Evolutionary conservation across 2,113 vertebrate species (phyloP), one percentile per base, ranked within the genome.

Genomic region (Melanerpes aurifrons): DNA sequence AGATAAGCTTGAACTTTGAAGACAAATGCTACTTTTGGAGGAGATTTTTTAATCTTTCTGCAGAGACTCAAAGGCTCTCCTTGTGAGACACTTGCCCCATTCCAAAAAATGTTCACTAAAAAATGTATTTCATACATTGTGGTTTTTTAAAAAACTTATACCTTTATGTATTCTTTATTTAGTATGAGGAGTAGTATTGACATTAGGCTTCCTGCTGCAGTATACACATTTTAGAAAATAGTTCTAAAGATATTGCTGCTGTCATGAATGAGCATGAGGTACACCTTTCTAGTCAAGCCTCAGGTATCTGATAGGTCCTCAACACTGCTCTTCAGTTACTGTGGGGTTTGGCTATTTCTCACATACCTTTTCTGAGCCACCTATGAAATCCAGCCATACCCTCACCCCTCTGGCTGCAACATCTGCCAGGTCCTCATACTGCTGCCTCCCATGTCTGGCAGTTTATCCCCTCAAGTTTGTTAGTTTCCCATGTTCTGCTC

Each of bases 371-470:
- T 4, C 2, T 2, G 12, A 74, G 7, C 18, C 11, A 22, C 7
- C 3, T 1, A 1, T 29, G 6, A 92, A 71, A 78, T 28, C 7
- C 25, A 56, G 5, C 29, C n/a, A 43, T 12, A 7, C 1, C 3
- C 3, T 2, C 22, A 17, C 14, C 0, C 0, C 17, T 21, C 67
- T 43, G 19, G 6, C 19, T 71, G 22, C 31, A 81, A 29, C 4
- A 37, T 37, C 32, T 74, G 19, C 58, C 7, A 3, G 10, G 14
- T 66, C 28, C 61, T 88, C 14, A 12, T 12, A 6, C 19, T 53
- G 75, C 78, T 61, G 10, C 17, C 25, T 69, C 54, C 15, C 20
- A 3, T 4, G 0, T 32, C 37, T 64, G 48, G 15, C 29, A 70
- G 47, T 9, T 35, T 90, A 18, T 47, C 9, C 13, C 10, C 12